Percentiles rank a stretch among this genome's conserved stretches.
Conservation (phyloP, 2,113 vertebrate species). For the Melanostigma gelatinosum region DNA sequence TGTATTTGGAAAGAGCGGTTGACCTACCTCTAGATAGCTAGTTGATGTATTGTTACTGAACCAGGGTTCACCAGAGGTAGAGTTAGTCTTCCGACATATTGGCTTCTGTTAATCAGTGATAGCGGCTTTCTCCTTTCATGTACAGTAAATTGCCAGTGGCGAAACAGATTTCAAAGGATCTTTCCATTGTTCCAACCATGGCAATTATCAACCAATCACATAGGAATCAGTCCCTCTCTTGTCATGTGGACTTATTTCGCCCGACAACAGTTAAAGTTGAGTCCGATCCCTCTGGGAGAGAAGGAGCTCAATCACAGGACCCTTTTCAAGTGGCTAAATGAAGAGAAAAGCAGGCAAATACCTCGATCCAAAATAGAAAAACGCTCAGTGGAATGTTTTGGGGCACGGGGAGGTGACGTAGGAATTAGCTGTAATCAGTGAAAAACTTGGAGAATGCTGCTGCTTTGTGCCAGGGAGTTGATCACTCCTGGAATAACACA, state of each 20-base stretch:
- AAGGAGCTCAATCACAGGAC: constrained; percentile 54
- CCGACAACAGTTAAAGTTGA: constrained; percentile 71
- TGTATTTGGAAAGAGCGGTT: constrained; percentile 18
- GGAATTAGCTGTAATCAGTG: constrained; percentile 67
- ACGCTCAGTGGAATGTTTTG: constrained; percentile 45
- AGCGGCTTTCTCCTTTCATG: constrained; percentile 51
- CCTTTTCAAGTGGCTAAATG: constrained; percentile 58
- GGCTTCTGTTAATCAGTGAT: constrained; percentile 77
- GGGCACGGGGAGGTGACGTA: constrained; percentile 56
- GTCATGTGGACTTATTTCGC: constrained; percentile 67
- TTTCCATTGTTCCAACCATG: constrained; percentile 77
- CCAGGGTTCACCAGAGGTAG: constrained; percentile 54
- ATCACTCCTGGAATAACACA: constrained; percentile 26
- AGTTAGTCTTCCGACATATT: constrained; percentile 50
- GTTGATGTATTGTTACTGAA: constrained; percentile 56
- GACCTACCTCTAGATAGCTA: constrained; percentile 14
- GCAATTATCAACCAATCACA: constrained; percentile 81
- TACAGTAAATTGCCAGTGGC: constrained; percentile 59
- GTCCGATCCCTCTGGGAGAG: constrained; percentile 61
- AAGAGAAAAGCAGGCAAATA: constrained; percentile 61
- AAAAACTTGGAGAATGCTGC: constrained; percentile 63
- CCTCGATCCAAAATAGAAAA: constrained; percentile 63
- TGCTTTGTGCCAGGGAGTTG: constrained; percentile 43
- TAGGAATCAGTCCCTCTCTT: constrained; percentile 66
- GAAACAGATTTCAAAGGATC: constrained; percentile 67